phyloP scores from a whole-genome alignment of 2,113 vertebrate genomes.

The Syngnathoides biaculeatus region DNA sequence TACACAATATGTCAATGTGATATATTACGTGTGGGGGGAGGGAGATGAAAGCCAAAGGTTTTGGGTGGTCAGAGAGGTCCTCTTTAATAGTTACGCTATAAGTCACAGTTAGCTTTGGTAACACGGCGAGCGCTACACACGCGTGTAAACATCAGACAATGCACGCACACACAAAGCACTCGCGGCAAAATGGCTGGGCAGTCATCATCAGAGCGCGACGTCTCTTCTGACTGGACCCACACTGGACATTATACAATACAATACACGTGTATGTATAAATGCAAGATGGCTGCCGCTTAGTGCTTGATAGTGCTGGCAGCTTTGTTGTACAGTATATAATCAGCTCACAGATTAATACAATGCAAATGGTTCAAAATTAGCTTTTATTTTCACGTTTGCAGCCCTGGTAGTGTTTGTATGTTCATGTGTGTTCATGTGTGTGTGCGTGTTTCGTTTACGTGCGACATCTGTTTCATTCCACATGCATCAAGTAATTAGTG shows the following conservation, averaged over 20 bases:
- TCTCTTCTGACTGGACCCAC: constrained; percentile 66
- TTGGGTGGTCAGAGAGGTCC: constrained; percentile 9
- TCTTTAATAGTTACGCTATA: constrained; percentile 4
- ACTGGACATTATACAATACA: constrained; percentile 5
- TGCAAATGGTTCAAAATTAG: constrained; percentile 11
- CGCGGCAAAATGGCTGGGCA: constrained; percentile 32
- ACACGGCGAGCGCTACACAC: constrained; percentile 3
- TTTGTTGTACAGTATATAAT: neutral
- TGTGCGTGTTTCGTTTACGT: neutral
- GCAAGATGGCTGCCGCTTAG: neutral
- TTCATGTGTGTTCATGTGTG: neutral
- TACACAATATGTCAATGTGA: neutral
- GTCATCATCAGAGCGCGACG: constrained; percentile 63
- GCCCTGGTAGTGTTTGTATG: neutral
- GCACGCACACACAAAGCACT: neutral
- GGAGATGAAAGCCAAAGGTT: neutral
- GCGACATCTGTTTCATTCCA: neutral
- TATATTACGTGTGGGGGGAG: neutral
- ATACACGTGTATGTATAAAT: neutral
- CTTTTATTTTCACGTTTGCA: constrained; percentile 11
- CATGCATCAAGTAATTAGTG: constrained; percentile 12
- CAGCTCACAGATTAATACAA: constrained; percentile 1
- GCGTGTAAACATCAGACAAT: neutral
- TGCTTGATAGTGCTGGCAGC: constrained; percentile 2
- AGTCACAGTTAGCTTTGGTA: constrained; percentile 8